phyloP scores from a whole-genome alignment of 2,797 vertebrate genomes.

The Cirrhinus molitorella region DNA sequence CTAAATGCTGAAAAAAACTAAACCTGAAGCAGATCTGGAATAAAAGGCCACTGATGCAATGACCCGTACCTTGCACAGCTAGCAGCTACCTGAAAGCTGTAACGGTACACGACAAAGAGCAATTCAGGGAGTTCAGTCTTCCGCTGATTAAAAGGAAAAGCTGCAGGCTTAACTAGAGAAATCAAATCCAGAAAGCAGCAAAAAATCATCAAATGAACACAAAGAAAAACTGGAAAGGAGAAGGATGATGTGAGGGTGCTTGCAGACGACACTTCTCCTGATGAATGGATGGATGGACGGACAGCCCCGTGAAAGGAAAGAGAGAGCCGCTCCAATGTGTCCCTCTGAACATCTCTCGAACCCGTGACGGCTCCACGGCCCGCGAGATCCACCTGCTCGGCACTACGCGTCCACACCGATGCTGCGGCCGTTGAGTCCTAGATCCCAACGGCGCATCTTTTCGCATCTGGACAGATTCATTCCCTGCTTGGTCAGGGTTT shows the following conservation, averaged over 20 bases:
- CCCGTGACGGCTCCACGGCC: background rate
- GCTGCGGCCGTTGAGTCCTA: slow-evolving; percentile 39
- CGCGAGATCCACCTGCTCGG: slow-evolving; percentile 60
- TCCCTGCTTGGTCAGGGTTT: slow-evolving; percentile 68
- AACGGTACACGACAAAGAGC: slow-evolving; percentile 24
- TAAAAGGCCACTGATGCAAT: slow-evolving; percentile 58
- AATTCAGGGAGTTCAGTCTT: slow-evolving; percentile 37
- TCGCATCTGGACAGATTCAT: slow-evolving; percentile 50
- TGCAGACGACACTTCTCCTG: slow-evolving; percentile 48
- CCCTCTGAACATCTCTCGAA: slow-evolving; percentile 45
- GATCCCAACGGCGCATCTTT: slow-evolving; percentile 65
- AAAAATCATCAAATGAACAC: slow-evolving; percentile 46
- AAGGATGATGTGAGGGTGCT: slow-evolving; percentile 71
- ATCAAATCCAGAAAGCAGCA: slow-evolving; percentile 40
- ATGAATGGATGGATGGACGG: slow-evolving; percentile 3
- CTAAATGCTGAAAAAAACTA: background rate
- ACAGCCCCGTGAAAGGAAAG: slow-evolving; percentile 47
- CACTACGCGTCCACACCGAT: slow-evolving; percentile 37
- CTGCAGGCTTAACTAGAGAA: slow-evolving; percentile 30
- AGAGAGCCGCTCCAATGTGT: slow-evolving; percentile 52
- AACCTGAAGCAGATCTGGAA: slow-evolving; percentile 46
- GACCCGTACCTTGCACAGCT: slow-evolving; percentile 45
- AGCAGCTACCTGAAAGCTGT: slow-evolving; percentile 27
- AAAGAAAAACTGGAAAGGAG: slow-evolving; percentile 61
- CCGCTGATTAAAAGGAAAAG: background rate